phyloP scores from a whole-genome alignment of 2,888 invertebrate species.

The Hemaris fuciformis region DNA sequence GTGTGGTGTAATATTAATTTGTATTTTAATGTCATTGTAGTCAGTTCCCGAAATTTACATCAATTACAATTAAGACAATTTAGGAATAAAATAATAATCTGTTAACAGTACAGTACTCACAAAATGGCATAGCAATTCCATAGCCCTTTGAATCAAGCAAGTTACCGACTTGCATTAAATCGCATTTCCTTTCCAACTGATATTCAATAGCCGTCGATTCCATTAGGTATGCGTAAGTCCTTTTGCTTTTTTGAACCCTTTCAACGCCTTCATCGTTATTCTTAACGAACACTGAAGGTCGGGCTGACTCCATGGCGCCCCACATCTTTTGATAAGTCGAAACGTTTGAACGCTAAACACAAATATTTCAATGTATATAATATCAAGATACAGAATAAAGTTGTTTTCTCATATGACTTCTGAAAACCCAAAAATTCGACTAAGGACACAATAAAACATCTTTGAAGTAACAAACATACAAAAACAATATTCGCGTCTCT shows the following conservation, averaged over 20 bases:
- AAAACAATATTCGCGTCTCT: too few species aligned
- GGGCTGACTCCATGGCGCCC: constrained; percentile 92
- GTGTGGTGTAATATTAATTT: too few species aligned
- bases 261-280: constrained; percentile 94
- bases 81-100: too few species aligned
- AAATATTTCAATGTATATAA: not conserved
- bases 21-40: too few species aligned
- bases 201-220: constrained; percentile 98
- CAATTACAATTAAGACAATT: too few species aligned
- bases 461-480: too few species aligned
- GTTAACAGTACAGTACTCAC: constrained; percentile 75
- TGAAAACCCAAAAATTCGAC: too few species aligned
- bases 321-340: constrained; percentile 96
- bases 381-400: not conserved
- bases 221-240: constrained; percentile 96
- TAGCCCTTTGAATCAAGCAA: constrained; percentile 93
- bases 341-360: constrained; percentile 90
- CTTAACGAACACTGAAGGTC: constrained; percentile 90
- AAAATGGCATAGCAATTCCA: constrained; percentile 94
- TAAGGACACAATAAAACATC: too few species aligned
- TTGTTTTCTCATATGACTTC: too few species aligned
- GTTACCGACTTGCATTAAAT: constrained; percentile 90
- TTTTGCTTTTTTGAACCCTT: constrained; percentile 88
- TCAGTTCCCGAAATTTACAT: too few species aligned
- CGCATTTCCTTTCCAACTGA: constrained; percentile 91